phyloP scores from a whole-genome alignment of 2,113 vertebrate species.

The Maylandia zebra region DNA sequence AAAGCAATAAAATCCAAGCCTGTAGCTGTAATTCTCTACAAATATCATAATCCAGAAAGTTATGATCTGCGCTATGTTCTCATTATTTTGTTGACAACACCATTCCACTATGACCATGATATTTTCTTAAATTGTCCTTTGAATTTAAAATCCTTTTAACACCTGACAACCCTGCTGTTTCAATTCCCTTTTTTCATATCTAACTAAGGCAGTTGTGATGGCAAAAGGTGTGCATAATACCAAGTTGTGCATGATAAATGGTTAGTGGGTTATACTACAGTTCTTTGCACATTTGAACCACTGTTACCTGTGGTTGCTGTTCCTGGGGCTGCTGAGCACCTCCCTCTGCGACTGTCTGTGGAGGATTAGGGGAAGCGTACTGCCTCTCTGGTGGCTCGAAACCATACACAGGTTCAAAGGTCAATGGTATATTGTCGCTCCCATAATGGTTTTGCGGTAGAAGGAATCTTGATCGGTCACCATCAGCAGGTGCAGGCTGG shows the following conservation, averaged over 20 bases:
- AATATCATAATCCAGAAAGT: background rate
- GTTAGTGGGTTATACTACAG: background rate
- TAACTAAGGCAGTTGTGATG: background rate
- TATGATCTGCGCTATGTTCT: background rate
- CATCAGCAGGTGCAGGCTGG: constrained; percentile 16
- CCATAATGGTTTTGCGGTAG: background rate
- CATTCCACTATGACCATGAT: background rate
- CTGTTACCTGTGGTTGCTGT: constrained; percentile 42
- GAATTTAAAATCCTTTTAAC: background rate
- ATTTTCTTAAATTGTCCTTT: background rate
- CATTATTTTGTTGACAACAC: background rate
- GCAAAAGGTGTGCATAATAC: background rate
- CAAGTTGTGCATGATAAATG: background rate
- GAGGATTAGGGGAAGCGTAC: background rate
- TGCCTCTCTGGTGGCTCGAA: background rate
- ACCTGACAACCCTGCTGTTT: background rate
- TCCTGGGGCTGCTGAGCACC: background rate
- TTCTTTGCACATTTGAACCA: background rate
- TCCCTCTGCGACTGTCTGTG: background rate
- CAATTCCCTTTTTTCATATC: background rate
- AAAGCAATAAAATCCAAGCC: background rate
- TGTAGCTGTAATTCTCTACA: background rate
- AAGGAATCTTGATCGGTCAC: background rate
- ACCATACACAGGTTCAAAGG: constrained; percentile 11
- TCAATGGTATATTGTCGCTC: background rate